phyloP scores from a whole-genome alignment of 2,888 invertebrate genomes.

The Spialia ferax region DNA sequence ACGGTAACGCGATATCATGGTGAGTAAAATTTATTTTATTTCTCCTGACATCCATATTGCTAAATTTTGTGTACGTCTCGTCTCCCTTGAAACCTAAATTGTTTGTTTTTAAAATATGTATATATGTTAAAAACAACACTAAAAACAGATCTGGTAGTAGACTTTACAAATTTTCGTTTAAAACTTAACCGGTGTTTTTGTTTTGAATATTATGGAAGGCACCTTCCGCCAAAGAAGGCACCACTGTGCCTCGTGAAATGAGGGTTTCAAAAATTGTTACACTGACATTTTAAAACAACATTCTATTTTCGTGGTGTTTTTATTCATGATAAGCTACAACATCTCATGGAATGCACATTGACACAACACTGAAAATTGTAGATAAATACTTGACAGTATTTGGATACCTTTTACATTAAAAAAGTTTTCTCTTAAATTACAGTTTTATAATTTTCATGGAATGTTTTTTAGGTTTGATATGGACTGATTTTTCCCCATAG shows the following conservation, averaged over 20 bases:
- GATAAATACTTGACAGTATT: too few relatives aligned
- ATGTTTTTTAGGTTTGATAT: too few relatives aligned
- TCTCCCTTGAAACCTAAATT: slow-evolving; percentile 58
- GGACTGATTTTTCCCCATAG: too few relatives aligned
- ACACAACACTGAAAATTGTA: too few relatives aligned
- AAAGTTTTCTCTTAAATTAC: too few relatives aligned
- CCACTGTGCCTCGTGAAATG: slow-evolving; percentile 1
- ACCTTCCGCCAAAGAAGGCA: slow-evolving; percentile 20
- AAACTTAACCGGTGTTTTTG: slow-evolving; percentile 24
- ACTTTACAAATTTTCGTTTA: slow-evolving; percentile 5
- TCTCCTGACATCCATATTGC: slow-evolving; percentile 76
- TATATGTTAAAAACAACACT: not conserved
- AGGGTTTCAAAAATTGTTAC: not conserved
- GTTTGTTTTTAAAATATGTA: slow-evolving; percentile 38
- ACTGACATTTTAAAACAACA: not conserved
- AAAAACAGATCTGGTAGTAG: not conserved
- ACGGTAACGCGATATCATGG: slow-evolving; percentile 85
- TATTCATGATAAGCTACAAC: not conserved
- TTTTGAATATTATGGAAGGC: too few relatives aligned
- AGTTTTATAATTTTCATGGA: too few relatives aligned
- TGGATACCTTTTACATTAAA: too few relatives aligned
- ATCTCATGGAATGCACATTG: not conserved
- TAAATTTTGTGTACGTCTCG: slow-evolving; percentile 75
- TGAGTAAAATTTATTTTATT: slow-evolving; percentile 66
- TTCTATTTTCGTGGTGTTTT: not conserved